phyloP scores from a whole-genome alignment of 2,113 vertebrate genomes.

The Megaptera novaeangliae region DNA sequence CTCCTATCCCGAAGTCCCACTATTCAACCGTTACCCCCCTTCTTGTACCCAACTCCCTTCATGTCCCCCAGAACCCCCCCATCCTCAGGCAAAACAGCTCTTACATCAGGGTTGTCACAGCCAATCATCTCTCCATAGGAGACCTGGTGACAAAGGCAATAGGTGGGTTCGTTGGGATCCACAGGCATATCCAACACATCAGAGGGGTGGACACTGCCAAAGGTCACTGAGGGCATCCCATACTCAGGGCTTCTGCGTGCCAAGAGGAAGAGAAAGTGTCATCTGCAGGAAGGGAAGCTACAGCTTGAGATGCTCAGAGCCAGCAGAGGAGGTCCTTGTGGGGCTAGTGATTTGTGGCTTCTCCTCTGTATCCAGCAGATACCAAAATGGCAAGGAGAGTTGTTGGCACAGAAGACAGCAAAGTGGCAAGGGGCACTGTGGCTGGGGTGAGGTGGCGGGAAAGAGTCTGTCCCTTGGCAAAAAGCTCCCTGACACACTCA shows the following conservation, averaged over 20 bases:
- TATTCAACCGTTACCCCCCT: neutral
- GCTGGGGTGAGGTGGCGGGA: neutral
- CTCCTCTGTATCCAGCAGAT: slow-evolving; percentile 4
- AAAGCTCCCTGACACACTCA: slow-evolving; percentile 73
- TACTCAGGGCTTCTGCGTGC: slow-evolving; percentile 89
- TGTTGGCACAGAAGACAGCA: neutral
- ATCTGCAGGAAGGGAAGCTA: slow-evolving; percentile 34
- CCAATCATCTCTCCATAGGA: slow-evolving; percentile 99
- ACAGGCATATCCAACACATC: slow-evolving; percentile 99
- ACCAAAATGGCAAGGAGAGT: neutral
- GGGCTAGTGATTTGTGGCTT: neutral
- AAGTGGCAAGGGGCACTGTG: neutral
- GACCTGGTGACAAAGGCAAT: slow-evolving; percentile 98
- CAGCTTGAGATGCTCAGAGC: neutral
- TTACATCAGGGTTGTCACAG: slow-evolving; percentile 98
- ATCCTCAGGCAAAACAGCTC: slow-evolving; percentile 66
- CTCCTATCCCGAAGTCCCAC: neutral
- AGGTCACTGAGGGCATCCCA: slow-evolving; percentile 89
- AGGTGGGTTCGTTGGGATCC: slow-evolving; percentile 98
- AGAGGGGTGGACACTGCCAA: slow-evolving; percentile 93
- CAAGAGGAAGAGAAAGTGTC: slow-evolving; percentile 58
- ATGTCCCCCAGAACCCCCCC: neutral
- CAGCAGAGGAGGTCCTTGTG: neutral
- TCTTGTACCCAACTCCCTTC: neutral
- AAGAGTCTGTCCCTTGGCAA: neutral